phyloP scores from a whole-genome alignment of 2,113 vertebrate genomes.

The Rhinichthys klamathensis region DNA sequence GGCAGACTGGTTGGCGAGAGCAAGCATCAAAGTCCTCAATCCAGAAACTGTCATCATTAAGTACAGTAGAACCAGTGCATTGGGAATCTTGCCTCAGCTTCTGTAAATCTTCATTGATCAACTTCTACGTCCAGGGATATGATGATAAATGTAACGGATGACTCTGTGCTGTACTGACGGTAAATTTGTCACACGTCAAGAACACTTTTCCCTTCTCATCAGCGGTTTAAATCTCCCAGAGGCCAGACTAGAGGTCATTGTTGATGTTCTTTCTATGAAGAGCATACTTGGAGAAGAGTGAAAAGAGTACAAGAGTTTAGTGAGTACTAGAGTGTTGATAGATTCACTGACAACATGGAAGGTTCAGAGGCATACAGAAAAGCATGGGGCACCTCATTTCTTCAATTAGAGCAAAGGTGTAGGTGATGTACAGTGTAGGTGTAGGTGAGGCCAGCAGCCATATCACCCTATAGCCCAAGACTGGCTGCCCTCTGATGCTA shows the following conservation, averaged over 20 bases:
- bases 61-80: conserved; percentile 21
- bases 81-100: conserved; percentile 44
- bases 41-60: conserved; percentile 47
- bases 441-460: no score
- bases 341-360: background rate
- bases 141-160: conserved; percentile 51
- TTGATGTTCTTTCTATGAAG: conserved; percentile 27
- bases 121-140: conserved; percentile 35
- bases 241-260: conserved; percentile 36
- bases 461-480: no score
- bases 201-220: conserved; percentile 17
- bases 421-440: background rate
- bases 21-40: conserved; percentile 19
- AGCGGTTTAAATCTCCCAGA: background rate
- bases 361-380: conserved; percentile 4
- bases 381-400: background rate
- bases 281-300: background rate
- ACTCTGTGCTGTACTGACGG: conserved; percentile 11
- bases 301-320: background rate
- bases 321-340: conserved; percentile 17
- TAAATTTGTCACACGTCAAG: conserved; percentile 41
- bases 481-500: no score
- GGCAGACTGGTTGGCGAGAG: background rate
- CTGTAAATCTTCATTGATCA: conserved; percentile 50
- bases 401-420: background rate